Evolutionary conservation across 2,888 invertebrate genomes (phyloP).

Genomic region (Amphipyra berbera): DNA sequence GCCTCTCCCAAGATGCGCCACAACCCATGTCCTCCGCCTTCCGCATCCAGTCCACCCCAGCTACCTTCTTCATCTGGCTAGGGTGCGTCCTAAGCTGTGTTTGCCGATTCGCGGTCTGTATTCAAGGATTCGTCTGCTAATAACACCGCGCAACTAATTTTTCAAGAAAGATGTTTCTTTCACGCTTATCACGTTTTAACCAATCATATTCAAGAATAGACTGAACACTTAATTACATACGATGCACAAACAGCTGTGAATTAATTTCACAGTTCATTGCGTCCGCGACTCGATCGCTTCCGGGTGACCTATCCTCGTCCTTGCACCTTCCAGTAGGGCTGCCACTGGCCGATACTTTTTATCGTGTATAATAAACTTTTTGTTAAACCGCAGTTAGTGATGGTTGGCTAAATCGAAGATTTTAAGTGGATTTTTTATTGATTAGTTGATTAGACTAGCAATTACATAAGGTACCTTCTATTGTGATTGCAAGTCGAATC

Average conservation of each 20-base stretch:
- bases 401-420: conserved; percentile 22
- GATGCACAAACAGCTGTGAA: conserved; percentile 27
- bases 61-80: no score
- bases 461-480: conserved; percentile 23
- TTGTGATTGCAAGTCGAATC: conserved; percentile 27
- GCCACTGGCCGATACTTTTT: conserved; percentile 8
- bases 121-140: no score
- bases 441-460: conserved; percentile 6
- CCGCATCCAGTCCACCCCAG: no score
- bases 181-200: conserved; percentile 10
- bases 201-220: conserved; percentile 29
- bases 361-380: conserved; percentile 20
- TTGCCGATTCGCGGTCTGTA: no score
- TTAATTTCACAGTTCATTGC: conserved; percentile 60
- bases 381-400: conserved; percentile 22
- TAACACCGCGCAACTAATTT: no score
- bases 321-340: conserved; percentile 24
- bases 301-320: conserved; percentile 52
- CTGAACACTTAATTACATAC: conserved; percentile 25
- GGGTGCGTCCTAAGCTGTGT: no score
- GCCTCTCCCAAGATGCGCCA: no score
- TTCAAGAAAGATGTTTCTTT: conserved; percentile 8
- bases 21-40: no score
- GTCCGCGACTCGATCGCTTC: conserved; percentile 51
- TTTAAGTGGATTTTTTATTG: conserved; percentile 26